These are phyloP conservation scores for Amorpha juglandis DNA, from an alignment of 2,888 invertebrate genomes.

Conservation along the genomic window DNA sequence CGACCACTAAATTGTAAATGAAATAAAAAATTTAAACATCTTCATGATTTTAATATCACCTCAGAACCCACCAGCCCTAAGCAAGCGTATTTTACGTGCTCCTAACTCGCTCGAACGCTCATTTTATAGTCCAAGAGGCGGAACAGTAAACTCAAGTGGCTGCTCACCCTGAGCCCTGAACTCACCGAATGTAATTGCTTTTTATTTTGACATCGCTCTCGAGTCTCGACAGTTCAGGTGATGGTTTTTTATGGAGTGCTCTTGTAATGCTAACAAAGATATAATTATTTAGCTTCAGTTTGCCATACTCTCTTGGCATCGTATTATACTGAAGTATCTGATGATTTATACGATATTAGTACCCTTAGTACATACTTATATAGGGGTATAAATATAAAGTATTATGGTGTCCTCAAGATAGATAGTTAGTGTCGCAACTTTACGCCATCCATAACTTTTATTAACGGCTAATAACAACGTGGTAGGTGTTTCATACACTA, in stretches of 20 bases:
- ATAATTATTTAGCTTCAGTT: constrained; percentile 1
- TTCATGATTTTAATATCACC: background rate
- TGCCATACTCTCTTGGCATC: background rate
- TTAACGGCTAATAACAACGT: too few species aligned
- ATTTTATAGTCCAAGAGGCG: constrained; percentile 67
- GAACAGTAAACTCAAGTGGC: constrained; percentile 68
- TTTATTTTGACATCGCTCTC: constrained; percentile 63
- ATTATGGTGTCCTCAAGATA: too few species aligned
- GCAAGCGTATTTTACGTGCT: constrained; percentile 50
- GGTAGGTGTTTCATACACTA: too few species aligned
- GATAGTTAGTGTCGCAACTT: too few species aligned
- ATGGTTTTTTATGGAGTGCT: constrained; percentile 23
- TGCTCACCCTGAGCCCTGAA: constrained; percentile 53
- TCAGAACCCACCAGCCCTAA: constrained; percentile 3
- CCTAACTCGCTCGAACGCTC: constrained; percentile 59
- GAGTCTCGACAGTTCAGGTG: background rate
- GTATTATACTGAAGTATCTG: background rate
- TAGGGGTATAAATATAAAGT: too few species aligned
- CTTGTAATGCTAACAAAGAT: constrained; percentile 7
- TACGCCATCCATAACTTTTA: too few species aligned
- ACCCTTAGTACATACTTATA: too few species aligned
- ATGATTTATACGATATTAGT: background rate
- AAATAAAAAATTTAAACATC: too few species aligned
- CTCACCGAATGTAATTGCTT: constrained; percentile 59
- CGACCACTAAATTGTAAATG: too few species aligned